A percentile compares a stretch with the other conserved stretches of the same genome.
phyloP scores from a whole-genome alignment of 92 coral and sea anemone genomes.

The Actinernus sp. region DNA sequence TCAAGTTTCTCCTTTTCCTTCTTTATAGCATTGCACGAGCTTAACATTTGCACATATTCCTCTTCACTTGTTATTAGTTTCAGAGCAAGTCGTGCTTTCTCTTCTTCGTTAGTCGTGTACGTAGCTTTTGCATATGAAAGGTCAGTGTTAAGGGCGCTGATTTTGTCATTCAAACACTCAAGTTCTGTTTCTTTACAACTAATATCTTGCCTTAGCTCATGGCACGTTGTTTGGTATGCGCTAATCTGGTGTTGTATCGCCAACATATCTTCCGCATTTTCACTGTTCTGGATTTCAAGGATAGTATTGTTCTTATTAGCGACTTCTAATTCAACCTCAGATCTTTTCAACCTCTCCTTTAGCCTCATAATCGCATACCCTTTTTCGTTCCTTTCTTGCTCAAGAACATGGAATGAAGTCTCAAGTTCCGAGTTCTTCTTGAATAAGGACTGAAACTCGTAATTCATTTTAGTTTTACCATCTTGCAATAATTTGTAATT shows the following conservation, averaged over 20 bases:
- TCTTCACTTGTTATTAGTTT: neutral
- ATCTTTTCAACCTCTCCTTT: neutral
- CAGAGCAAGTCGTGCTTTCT: neutral
- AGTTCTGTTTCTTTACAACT: neutral
- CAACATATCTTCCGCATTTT: neutral
- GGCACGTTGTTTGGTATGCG: neutral
- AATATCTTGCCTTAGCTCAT: neutral
- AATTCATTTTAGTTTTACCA: neutral
- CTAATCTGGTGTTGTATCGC: neutral
- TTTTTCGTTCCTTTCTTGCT: neutral
- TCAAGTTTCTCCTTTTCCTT: neutral
- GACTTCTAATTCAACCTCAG: neutral
- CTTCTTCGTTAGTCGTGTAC: neutral
- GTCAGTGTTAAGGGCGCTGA: slow-evolving; percentile 3
- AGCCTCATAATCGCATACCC: neutral
- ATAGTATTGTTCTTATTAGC: neutral
- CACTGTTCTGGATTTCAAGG: neutral
- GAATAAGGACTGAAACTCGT: neutral
- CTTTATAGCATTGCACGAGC: neutral
- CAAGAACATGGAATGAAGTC: neutral
- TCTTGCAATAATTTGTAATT: neutral
- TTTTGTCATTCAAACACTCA: neutral
- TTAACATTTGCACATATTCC: neutral
- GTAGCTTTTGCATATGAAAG: neutral
- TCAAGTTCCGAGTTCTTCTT: neutral